phyloP scores from a whole-genome alignment of 2,113 vertebrate genomes.

The Oostethus manadensis region DNA sequence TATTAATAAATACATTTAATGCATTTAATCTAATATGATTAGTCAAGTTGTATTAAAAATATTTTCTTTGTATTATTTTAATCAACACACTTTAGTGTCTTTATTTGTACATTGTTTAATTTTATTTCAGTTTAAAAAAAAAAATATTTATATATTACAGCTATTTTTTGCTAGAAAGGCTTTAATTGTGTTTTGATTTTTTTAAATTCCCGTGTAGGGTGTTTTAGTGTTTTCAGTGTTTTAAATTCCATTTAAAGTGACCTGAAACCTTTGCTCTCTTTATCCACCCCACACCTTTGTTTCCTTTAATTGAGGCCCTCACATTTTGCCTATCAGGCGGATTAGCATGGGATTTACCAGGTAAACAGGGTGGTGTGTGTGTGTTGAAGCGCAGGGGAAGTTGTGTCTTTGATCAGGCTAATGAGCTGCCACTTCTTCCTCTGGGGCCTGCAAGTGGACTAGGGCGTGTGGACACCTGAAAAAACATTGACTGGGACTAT shows the following conservation, averaged over 20 bases:
- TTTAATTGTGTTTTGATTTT: too few relatives aligned
- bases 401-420: slow-evolving; percentile 68
- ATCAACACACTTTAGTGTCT: too few relatives aligned
- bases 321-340: slow-evolving; percentile 57
- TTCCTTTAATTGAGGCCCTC: slow-evolving; percentile 59
- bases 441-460: slow-evolving; percentile 48
- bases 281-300: slow-evolving; percentile 42
- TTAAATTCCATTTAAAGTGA: neutral
- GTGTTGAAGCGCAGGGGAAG: slow-evolving; percentile 43
- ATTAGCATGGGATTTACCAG: slow-evolving; percentile 59
- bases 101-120: too few relatives aligned
- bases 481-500: slow-evolving; percentile 55
- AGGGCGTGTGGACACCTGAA: slow-evolving; percentile 63
- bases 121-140: too few relatives aligned
- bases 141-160: too few relatives aligned
- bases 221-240: too few relatives aligned
- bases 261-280: neutral
- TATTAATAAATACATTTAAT: too few relatives aligned
- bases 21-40: too few relatives aligned
- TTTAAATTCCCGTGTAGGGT: too few relatives aligned
- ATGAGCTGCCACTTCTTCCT: slow-evolving; percentile 66
- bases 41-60: too few relatives aligned
- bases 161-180: too few relatives aligned
- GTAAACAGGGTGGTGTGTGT: slow-evolving; percentile 48
- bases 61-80: too few relatives aligned